Evolutionary conservation across 2,113 vertebrate species (phyloP), one percentile per base, ranked within the genome.

Genomic region (Prunella fulvescens): DNA sequence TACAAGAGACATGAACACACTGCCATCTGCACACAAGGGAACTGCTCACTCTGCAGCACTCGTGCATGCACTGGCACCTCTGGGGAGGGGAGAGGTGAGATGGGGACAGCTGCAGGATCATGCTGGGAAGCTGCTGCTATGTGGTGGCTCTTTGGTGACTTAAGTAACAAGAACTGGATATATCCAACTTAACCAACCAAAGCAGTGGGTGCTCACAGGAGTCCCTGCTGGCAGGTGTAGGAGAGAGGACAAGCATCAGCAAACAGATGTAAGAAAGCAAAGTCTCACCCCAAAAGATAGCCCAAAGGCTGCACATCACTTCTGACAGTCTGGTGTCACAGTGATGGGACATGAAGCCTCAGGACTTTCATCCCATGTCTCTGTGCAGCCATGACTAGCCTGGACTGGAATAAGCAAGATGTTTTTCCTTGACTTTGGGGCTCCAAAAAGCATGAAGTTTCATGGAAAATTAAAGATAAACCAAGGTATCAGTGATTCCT

Each of bases 21-120:
- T 74, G 51, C 72, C 73, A 54, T 50, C 57, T 60, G 57, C 78
- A 90, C 64, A 54, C 35, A 72, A 40, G 60, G 33, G 42, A 90
- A 22, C 45, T 5, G 8, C 53, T 65, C 5, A 1, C 54, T 45
- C 50, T 8, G 24, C 60, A 88, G 76, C 87, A 62, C 29, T 40
- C 0, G 0, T 7, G 23, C 14, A 12, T 4, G 2, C 24, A 28
- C 7, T 61, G 70, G 31, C 31, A 5, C 35, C 62, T 37, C 78
- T 61, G 48, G n/a, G 44, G 50, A 82, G 80, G 19, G 48, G 11
- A 88, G 18, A 37, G 22, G 51, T 45, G 66, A 92, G 19, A 23
- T 39, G 39, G 42, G 40, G 42, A 33, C 58, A 82, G 66, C 23
- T 70, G 48, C 20, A 42, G 84, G 48, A 37, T 58, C 61, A 65